These are phyloP conservation scores for Caenorhabditis sp. DNA, from an alignment of 2,888 invertebrate genomes.

Conservation along the genomic window DNA sequence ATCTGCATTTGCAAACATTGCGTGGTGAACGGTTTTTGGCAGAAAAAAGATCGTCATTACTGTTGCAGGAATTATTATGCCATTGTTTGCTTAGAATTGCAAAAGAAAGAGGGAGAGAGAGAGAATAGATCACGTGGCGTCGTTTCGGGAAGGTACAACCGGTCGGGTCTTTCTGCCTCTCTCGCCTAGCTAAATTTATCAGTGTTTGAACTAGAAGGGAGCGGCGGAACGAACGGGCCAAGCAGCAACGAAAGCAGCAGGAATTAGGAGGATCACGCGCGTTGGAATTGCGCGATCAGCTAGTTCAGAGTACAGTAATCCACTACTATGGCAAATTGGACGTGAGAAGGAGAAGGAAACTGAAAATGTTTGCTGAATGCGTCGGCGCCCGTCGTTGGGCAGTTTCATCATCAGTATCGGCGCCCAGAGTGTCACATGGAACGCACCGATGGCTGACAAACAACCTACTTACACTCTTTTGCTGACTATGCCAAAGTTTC, in stretches of 20 bases:
- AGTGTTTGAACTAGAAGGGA: constrained; percentile 48
- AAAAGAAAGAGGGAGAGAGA: background rate
- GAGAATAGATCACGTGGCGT: constrained; percentile 52
- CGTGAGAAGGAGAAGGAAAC: constrained; percentile 9
- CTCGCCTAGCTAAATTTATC: constrained; percentile 55
- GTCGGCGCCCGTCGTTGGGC: constrained; percentile 25
- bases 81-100: constrained; percentile 54
- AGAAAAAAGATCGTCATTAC: background rate
- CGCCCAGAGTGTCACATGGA: constrained; percentile 55
- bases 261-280: constrained; percentile 3
- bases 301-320: constrained; percentile 32
- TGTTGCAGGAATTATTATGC: constrained; percentile 22
- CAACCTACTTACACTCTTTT: constrained; percentile 56
- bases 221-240: constrained; percentile 19
- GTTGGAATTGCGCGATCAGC: constrained; percentile 9
- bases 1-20: constrained; percentile 5
- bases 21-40: background rate
- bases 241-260: constrained; percentile 9
- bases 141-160: constrained; percentile 35
- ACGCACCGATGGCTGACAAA: constrained; percentile 48
- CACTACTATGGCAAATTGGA: background rate
- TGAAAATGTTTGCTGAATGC: constrained; percentile 33
- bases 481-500: constrained; percentile 46
- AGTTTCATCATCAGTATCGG: constrained; percentile 50
- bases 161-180: constrained; percentile 20